Percentiles rank a stretch among this genome's conserved stretches.
phyloP scores from a whole-genome alignment of 1,140 invertebrate species.

The Augochlora pura region DNA sequence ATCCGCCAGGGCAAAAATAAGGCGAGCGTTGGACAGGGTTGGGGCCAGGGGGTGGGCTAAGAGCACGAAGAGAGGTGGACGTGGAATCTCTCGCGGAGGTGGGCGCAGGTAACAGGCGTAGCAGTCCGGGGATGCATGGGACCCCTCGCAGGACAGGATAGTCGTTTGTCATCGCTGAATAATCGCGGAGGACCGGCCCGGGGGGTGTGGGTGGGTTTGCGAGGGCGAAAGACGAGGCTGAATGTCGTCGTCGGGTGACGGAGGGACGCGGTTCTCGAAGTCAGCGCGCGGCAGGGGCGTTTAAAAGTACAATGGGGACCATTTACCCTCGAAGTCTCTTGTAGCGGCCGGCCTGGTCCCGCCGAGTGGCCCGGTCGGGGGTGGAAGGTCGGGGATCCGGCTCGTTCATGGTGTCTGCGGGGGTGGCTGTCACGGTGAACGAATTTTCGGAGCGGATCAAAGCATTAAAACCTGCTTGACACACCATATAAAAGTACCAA shows the following conservation, averaged over 20 bases:
- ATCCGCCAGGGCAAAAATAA: conserved; percentile 55
- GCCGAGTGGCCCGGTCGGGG: conserved; percentile 30
- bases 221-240: conserved; percentile 27
- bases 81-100: background rate
- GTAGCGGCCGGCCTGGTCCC: conserved; percentile 41
- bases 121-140: conserved; percentile 39
- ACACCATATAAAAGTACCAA: no score
- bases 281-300: conserved; percentile 51
- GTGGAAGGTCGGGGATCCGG: conserved; percentile 45
- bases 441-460: background rate
- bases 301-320: conserved; percentile 77
- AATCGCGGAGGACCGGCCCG: conserved; percentile 64
- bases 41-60: background rate
- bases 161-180: conserved; percentile 76
- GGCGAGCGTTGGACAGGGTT: background rate
- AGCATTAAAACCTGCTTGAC: no score
- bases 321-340: conserved; percentile 70
- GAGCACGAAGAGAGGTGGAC: conserved; percentile 15
- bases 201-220: background rate
- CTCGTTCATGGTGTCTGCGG: background rate
- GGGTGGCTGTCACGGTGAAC: conserved; percentile 27
- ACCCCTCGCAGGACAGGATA: conserved; percentile 57
- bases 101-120: conserved; percentile 44
- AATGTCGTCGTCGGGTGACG: conserved; percentile 24
- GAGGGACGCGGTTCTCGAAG: conserved; percentile 13